Base-by-base conservation (phyloP, 2,113 vertebrate genomes). In the Solenodon paradoxus region DNA sequence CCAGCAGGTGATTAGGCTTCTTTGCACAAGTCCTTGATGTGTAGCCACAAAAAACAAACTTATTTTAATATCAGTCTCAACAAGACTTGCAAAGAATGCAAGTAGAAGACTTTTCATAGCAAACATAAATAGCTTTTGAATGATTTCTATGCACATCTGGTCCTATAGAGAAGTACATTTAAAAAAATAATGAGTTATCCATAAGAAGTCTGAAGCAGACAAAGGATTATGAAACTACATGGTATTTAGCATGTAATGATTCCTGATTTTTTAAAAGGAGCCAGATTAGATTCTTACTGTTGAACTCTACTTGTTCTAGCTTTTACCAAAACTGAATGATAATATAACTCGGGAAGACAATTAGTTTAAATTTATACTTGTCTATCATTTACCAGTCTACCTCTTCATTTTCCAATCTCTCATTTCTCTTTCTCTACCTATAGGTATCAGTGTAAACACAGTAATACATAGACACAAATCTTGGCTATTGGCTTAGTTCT, bases 1-100 rank as follows among this genome's bases (percentile, higher is more conserved):
- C 26, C 93, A 96, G 94, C 85, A 38, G 94, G 91, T 89, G 81
- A 95, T 95, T 57, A 90, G 79, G 80, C 85, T 68, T 59, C 75
- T 83, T 86, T 32, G 19, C 61, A 81, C 71, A 42, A 81, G 77
- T 68, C 95, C 85, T 97, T 97, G 95, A 97, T 92, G 93, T 93
- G 91, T 40, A 75, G 92, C 96, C 96, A 97, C 53, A 82, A 69
- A 96, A 97, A 97, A 95, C 94, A 97, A 97, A 79, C 94, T 92
- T 84, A 95, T 88, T 95, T 96, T 96, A 96, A 95, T 88, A 95
- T 95, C 38, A 63, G 40, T 96, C 85, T 90, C 94, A 96, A 96
- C 66, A 96, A 94, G 84, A 72, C 83, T 96, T 87, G 47, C 64
- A 78, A 96, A 78, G 96, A 95, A 97, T 95, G 83, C 71, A 92